Conservation (phyloP, 2,797 vertebrate species). For the Salarias fasciatus region DNA sequence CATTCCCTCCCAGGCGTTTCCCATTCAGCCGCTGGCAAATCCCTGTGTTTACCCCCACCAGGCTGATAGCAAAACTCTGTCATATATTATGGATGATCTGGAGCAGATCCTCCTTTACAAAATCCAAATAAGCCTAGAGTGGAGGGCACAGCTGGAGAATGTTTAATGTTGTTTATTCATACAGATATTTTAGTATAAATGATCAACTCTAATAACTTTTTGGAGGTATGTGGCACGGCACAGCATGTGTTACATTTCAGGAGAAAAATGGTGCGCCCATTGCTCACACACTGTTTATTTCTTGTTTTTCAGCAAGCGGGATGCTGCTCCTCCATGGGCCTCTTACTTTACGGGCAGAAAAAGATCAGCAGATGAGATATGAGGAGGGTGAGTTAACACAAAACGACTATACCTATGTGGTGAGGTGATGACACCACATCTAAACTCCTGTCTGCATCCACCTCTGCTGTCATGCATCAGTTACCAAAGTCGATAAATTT, state of each 20-base stretch:
- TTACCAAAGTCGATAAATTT: slow-evolving; percentile 58
- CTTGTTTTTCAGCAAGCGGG: slow-evolving; percentile 24
- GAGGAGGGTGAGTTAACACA: slow-evolving; percentile 29
- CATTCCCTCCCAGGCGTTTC: slow-evolving; percentile 64
- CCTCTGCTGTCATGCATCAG: slow-evolving; percentile 58
- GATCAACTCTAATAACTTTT: slow-evolving; percentile 46
- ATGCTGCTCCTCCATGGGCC: neutral
- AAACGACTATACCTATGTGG: slow-evolving; percentile 16
- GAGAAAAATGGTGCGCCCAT: slow-evolving; percentile 9
- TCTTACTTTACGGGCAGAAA: neutral
- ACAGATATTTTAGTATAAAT: slow-evolving; percentile 42
- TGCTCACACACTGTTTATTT: neutral
- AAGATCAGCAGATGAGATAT: neutral
- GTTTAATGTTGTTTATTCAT: slow-evolving; percentile 66
- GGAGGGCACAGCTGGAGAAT: slow-evolving; percentile 52
- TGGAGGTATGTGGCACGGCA: slow-evolving; percentile 36
- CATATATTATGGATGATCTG: slow-evolving; percentile 76
- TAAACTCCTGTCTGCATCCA: slow-evolving; percentile 47
- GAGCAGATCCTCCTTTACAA: slow-evolving; percentile 55
- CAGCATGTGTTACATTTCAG: slow-evolving; percentile 20
- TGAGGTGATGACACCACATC: slow-evolving; percentile 33
- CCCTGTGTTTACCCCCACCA: slow-evolving; percentile 66
- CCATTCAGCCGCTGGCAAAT: slow-evolving; percentile 68
- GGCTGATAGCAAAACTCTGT: slow-evolving; percentile 69
- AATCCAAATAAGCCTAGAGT: slow-evolving; percentile 68